Percentiles rank a stretch among this genome's conserved stretches.
phyloP scores from a whole-genome alignment of 1,140 invertebrate species.

The Scaptomyza graminum region DNA sequence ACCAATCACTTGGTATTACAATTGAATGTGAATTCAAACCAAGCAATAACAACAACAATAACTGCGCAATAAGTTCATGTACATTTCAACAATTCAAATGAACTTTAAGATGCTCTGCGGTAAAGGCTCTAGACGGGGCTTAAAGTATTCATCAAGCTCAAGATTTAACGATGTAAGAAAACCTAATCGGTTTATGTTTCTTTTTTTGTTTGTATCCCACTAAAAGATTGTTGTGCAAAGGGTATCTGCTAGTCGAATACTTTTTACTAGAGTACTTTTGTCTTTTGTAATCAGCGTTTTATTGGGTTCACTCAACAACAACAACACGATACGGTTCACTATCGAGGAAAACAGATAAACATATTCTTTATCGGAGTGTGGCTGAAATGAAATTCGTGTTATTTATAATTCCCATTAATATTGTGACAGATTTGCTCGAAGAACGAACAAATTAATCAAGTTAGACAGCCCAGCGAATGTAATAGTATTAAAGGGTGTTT shows the following conservation, averaged over 20 bases:
- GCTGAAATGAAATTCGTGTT: constrained; percentile 54
- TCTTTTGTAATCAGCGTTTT: background rate
- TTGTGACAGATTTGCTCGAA: constrained; percentile 9
- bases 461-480: too few species aligned
- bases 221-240: background rate
- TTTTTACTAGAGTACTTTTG: background rate
- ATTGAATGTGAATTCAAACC: background rate
- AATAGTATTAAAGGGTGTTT: too few species aligned
- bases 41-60: background rate
- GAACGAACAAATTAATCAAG: background rate
- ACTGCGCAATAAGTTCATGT: background rate
- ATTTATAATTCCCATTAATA: background rate
- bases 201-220: background rate
- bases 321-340: background rate
- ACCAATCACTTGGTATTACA: background rate
- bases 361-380: background rate
- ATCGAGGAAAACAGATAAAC: background rate
- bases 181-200: too few species aligned
- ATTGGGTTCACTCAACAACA: too few species aligned
- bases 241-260: background rate
- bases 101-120: background rate
- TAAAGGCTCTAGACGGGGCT: too few species aligned
- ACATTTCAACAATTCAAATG: background rate
- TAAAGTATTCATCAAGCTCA: too few species aligned
- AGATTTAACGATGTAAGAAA: too few species aligned